phyloP scores from a whole-genome alignment of 2,797 vertebrate species.

The Muscicapa striata region DNA sequence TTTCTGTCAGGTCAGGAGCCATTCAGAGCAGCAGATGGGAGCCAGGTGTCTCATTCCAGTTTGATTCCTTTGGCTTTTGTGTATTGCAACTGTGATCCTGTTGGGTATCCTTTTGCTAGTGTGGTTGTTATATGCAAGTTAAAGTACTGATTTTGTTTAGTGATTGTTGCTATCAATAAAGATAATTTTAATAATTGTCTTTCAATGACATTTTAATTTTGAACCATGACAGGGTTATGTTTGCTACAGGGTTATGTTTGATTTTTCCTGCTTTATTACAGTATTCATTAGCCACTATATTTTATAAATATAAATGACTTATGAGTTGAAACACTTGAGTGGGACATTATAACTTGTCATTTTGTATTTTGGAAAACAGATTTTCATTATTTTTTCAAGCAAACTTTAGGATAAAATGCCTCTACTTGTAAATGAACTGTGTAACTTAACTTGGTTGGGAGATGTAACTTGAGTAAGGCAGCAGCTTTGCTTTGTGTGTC shows the following conservation, averaged over 20 bases:
- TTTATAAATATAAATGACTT: not conserved
- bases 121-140: not conserved
- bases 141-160: not conserved
- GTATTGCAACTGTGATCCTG: not conserved
- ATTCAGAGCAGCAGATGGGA: not conserved
- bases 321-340: not conserved
- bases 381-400: not conserved
- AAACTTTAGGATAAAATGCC: not conserved
- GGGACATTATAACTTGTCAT: not conserved
- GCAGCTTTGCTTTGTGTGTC: not conserved
- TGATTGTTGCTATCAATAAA: not conserved
- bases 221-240: not conserved
- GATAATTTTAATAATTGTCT: not conserved
- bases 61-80: not conserved
- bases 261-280: constrained; percentile 3
- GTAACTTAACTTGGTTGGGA: not conserved
- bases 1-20: not conserved
- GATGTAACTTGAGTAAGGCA: not conserved
- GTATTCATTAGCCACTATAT: not conserved
- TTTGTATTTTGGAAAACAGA: constrained; percentile 1
- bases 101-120: not conserved
- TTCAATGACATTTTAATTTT: not conserved
- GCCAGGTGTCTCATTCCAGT: not conserved
- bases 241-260: not conserved
- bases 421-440: not conserved